These are phyloP conservation scores for Pedionomus torquatus DNA, from an alignment of 2,113 vertebrate genomes.

Conservation along the genomic window DNA sequence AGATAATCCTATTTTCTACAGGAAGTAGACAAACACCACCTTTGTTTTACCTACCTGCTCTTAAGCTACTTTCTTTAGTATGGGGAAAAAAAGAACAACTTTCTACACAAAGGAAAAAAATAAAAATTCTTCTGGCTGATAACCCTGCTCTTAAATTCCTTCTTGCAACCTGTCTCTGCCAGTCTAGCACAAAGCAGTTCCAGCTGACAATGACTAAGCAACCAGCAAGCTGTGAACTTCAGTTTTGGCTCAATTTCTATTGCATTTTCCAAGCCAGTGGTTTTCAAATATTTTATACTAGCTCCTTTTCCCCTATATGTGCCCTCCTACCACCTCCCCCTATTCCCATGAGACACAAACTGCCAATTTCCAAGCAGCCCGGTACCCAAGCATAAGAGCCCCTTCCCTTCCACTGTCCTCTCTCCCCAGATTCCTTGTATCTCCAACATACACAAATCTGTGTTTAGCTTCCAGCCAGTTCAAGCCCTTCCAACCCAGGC, in stretches of 20 bases:
- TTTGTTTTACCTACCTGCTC: not conserved
- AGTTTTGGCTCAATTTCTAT: not conserved
- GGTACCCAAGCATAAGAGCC: not conserved
- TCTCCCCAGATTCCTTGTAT: not conserved
- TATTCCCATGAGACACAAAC: not conserved
- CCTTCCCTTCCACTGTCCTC: not conserved
- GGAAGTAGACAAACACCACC: not conserved
- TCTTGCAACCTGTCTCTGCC: not conserved
- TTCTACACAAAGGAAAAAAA: not conserved
- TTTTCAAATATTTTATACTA: not conserved
- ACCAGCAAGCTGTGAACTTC: not conserved
- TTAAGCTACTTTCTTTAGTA: not conserved
- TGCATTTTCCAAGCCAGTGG: not conserved
- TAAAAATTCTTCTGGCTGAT: not conserved
- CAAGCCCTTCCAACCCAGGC: not conserved
- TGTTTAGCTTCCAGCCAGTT: not conserved
- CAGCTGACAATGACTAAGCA: constrained; percentile 6
- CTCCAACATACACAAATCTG: not conserved
- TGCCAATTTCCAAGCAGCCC: not conserved
- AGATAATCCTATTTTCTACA: not conserved
- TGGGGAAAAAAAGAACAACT: not conserved
- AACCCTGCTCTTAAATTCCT: not conserved
- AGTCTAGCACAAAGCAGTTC: not conserved
- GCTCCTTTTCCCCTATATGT: not conserved
- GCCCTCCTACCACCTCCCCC: not conserved